Evolutionary conservation across 2,797 vertebrate species (phyloP).

Genomic region (Tolypeutes matacus): DNA sequence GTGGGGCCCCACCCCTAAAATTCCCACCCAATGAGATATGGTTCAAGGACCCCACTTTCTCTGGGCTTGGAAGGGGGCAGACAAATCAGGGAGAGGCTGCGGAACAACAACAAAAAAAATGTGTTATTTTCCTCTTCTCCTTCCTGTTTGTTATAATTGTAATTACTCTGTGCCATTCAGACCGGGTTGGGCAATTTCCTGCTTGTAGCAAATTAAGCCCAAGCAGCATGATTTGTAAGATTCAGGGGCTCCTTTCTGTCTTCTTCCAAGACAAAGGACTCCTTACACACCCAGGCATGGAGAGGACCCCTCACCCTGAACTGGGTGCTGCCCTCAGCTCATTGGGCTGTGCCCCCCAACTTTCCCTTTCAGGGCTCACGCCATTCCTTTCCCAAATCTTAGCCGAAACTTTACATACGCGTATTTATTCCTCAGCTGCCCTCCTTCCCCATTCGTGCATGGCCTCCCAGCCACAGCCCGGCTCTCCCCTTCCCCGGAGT

Average conservation of each 20-base stretch:
- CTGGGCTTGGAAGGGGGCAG: background rate
- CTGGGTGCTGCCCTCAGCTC: rapidly evolving
- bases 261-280: background rate
- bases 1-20: background rate
- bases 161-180: rapidly evolving
- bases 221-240: rapidly evolving
- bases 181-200: background rate
- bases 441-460: too few relatives aligned
- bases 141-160: background rate
- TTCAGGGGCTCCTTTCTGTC: rapidly evolving
- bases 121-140: too few relatives aligned
- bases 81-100: rapidly evolving
- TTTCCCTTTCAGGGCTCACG: too few relatives aligned
- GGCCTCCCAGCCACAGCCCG: too few relatives aligned
- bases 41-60: too few relatives aligned
- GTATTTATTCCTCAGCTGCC: too few relatives aligned
- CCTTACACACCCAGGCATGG: too few relatives aligned
- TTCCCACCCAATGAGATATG: background rate
- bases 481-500: too few relatives aligned
- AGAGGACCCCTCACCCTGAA: background rate
- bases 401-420: too few relatives aligned
- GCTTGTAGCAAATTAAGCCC: rapidly evolving
- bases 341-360: background rate
- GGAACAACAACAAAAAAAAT: too few relatives aligned
- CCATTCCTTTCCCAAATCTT: too few relatives aligned